Evolutionary conservation across 1,140 invertebrate species (phyloP), one percentile per base, ranked within the genome.

Genomic region (Drosophila ogumai): DNA sequence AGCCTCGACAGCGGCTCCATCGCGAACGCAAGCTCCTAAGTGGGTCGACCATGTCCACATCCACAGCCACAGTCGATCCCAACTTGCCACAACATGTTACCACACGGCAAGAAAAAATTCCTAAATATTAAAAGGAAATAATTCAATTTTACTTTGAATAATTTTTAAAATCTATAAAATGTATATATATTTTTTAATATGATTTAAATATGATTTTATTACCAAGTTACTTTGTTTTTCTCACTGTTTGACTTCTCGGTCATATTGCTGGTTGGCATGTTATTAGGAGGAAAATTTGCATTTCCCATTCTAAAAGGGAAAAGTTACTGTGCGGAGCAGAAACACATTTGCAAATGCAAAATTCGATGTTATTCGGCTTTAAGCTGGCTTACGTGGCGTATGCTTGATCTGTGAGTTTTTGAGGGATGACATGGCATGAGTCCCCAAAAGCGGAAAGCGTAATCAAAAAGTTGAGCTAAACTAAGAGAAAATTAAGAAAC

Each of bases 11-110:
- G 60, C 77, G 61, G 56, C 55, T 50, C 41, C 43, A 28, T 55
- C 12, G 34, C 56, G 44, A 43, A 49, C 36, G n/a, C 47, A 13
- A 25, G 38, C 54, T 47, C 25, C 55, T 55, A 82, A 86, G 78
- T 86, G 82, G 78, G 82, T 79, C 74, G 75, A 67, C 56, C 60
- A 54, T 58, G 81, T 59, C 61, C 74, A 78, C 44, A 66, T 46
- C 31, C 60, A 64, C 49, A 38, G 12, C 19, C 12, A 46, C 12
- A 38, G 12, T 22, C 43, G 43, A 46, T 22, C 44, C 22, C 44
- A 47, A 47, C 22, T 32, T 28, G 28, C 57, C 41, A 13, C 9
- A 54, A 25, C 22, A 36, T 57, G 50, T 28, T 40, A 5, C 4
- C 28, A 28, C 61, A 65, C 56, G 6, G 28, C 15, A 31, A 34